phyloP scores from a whole-genome alignment of 1,140 invertebrate genomes.

The Callitettix versicolor region DNA sequence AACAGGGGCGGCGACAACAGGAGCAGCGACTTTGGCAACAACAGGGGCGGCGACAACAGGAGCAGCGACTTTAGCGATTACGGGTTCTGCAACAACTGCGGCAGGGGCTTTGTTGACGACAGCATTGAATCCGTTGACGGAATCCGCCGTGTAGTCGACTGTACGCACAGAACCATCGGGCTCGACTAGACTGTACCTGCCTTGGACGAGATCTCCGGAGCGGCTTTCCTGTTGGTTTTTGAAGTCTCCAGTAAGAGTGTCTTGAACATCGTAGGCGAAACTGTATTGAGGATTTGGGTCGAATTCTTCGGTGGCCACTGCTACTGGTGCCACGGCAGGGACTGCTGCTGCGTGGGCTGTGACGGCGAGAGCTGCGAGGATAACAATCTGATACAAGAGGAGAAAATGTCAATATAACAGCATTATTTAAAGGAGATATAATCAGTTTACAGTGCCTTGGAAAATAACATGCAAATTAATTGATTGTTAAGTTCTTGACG shows the following conservation, averaged over 20 bases:
- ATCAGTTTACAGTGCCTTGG: too few species aligned
- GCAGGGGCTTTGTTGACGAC: slow-evolving; percentile 17
- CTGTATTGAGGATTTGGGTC: slow-evolving; percentile 33
- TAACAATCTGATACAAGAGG: too few species aligned
- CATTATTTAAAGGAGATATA: too few species aligned
- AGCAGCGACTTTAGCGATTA: too few species aligned
- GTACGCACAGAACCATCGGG: slow-evolving; percentile 18
- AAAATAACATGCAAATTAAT: too few species aligned
- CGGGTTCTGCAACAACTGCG: too few species aligned
- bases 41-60: neutral
- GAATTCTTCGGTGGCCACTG: slow-evolving; percentile 10
- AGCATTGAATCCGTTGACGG: slow-evolving; percentile 23
- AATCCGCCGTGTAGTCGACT: slow-evolving; percentile 22
- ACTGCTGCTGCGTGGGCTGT: slow-evolving; percentile 6
- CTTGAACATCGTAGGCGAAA: slow-evolving; percentile 41
- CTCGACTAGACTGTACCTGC: slow-evolving; percentile 25
- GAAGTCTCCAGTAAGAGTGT: slow-evolving; percentile 41
- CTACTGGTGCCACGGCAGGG: slow-evolving; percentile 10
- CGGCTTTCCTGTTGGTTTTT: slow-evolving; percentile 41
- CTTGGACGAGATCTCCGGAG: slow-evolving; percentile 41
- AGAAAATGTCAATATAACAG: too few species aligned
- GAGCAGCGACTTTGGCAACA: slow-evolving; percentile 24
- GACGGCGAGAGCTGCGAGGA: slow-evolving; percentile 19
- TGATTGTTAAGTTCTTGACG: too few species aligned
- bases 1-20: slow-evolving; percentile 1